These are phyloP conservation scores for Apis dorsata DNA, from an alignment of 1,140 invertebrate genomes.

Conservation along the genomic window DNA sequence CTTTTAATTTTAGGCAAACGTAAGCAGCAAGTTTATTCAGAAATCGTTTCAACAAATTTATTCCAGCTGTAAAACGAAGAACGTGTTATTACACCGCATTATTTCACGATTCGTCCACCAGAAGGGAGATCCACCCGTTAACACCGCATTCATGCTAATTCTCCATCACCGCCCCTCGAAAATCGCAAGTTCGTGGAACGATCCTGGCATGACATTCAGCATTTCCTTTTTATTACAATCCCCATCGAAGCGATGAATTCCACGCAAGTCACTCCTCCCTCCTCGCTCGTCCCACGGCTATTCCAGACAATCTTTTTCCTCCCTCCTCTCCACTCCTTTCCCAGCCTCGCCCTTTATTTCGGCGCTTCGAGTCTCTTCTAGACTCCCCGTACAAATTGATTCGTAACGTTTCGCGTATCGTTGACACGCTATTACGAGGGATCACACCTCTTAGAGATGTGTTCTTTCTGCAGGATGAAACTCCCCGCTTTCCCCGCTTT, in stretches of 20 bases:
- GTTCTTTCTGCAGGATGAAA: not conserved
- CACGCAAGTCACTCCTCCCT: slow-evolving; percentile 11
- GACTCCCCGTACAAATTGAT: slow-evolving; percentile 42
- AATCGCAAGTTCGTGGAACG: slow-evolving; percentile 14
- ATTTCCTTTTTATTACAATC: slow-evolving; percentile 12
- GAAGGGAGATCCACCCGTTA: not conserved
- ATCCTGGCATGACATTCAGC: slow-evolving; percentile 18
- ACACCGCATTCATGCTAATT: slow-evolving; percentile 4
- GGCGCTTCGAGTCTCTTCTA: not conserved
- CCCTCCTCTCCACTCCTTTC: not conserved
- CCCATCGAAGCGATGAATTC: slow-evolving; percentile 1
- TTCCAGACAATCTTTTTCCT: not conserved
- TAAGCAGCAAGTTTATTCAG: not conserved
- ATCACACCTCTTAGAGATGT: slow-evolving; percentile 27
- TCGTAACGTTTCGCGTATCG: slow-evolving; percentile 46
- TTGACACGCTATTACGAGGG: slow-evolving; percentile 50
- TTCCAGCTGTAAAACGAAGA: not conserved
- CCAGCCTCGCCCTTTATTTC: slow-evolving; percentile 8
- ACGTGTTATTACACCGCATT: not conserved
- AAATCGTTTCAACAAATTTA: not conserved
- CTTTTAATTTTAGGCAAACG: too few species aligned
- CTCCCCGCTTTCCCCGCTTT: not conserved
- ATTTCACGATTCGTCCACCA: not conserved
- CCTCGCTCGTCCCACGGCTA: not conserved
- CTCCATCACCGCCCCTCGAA: not conserved